These are phyloP conservation scores for Tetramorium alpestre DNA, from an alignment of 1,140 invertebrate species.

Conservation along the genomic window DNA sequence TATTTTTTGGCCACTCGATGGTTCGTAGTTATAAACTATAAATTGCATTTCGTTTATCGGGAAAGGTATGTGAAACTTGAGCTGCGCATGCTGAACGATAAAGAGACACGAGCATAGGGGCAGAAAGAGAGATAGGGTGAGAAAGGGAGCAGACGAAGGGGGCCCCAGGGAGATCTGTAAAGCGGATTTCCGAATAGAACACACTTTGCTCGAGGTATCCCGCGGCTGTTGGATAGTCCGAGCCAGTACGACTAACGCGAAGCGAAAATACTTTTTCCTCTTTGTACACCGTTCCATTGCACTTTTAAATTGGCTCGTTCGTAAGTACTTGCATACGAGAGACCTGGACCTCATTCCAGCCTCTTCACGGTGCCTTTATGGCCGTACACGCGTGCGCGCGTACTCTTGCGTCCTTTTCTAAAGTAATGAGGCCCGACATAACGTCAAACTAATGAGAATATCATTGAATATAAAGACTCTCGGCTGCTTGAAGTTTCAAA, in stretches of 20 bases:
- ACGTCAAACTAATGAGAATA: slow-evolving; percentile 29
- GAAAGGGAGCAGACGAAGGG: slow-evolving; percentile 7
- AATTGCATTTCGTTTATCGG: slow-evolving; percentile 64
- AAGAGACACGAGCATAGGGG: not conserved
- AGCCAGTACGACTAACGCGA: slow-evolving; percentile 38
- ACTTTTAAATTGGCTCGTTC: slow-evolving; percentile 66
- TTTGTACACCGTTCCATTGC: slow-evolving; percentile 45
- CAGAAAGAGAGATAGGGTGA: slow-evolving; percentile 7
- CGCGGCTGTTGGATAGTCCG: slow-evolving; percentile 37
- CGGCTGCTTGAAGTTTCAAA: not conserved
- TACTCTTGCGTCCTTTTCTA: not conserved
- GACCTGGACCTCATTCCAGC: slow-evolving; percentile 9
- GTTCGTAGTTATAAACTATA: slow-evolving; percentile 48
- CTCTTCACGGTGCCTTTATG: not conserved
- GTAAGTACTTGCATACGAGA: slow-evolving; percentile 65
- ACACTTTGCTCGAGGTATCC: slow-evolving; percentile 51
- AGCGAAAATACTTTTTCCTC: slow-evolving; percentile 62
- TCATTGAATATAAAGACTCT: slow-evolving; percentile 32
- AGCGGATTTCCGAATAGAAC: slow-evolving; percentile 63
- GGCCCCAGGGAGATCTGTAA: slow-evolving; percentile 32
- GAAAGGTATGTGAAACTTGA: not conserved
- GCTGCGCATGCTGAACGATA: slow-evolving; percentile 39
- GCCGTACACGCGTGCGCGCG: not conserved
- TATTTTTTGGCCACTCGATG: slow-evolving; percentile 14
- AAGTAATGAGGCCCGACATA: slow-evolving; percentile 29